Evolutionary conservation across 2,888 invertebrate genomes (phyloP), one percentile per base, ranked within the genome.

Genomic region (Hoplodrina blanda): DNA sequence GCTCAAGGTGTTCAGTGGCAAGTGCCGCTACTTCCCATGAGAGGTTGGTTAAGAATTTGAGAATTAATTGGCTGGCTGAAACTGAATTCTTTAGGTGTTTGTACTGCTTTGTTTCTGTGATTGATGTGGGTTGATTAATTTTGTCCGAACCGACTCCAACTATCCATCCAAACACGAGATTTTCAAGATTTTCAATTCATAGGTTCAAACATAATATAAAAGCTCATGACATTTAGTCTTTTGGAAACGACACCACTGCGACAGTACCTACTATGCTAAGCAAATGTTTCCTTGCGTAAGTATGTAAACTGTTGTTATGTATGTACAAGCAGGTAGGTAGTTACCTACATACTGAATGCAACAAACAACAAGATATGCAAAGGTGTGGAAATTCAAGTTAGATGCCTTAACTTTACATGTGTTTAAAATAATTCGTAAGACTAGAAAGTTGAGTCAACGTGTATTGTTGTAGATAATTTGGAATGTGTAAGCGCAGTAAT

Each of bases 11-110:
- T 30, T 11, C 8, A 44, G 25, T 0, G 5, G 49, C 62, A 70
- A 44, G 66, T 76, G 81, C 77, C 62, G 80, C 41, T 30, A 81
- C 65, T 78, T 78, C 81, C 81, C 71, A 80, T 69, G 64, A 60
- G 25, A 65, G 30, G 19, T 54, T 33, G 10, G n/a, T 52, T 49
- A 59, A 46, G 46, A 61, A 72, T 65, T 62, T 62, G 33, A 60
- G 30, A 33, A 56, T 37, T 60, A 20, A 46, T 60, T 60, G 15
- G 37, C 50, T 30, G 25, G 52, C 52, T 44, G 25, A 20, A 57
- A 61, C 53, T 44, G 10, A 10, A 37, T 53, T 37, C 2, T 57
- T 57, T 33, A 7, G 7, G 2, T 54, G 5, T 7, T 7, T 41
- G 15, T 11, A 20, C 41, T 25, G 25, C 25, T 25, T 25, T 25